These are phyloP conservation scores for Cladopsammia gracilis DNA, from an alignment of 64 coral and sea anemone species.

Conservation along the genomic window DNA sequence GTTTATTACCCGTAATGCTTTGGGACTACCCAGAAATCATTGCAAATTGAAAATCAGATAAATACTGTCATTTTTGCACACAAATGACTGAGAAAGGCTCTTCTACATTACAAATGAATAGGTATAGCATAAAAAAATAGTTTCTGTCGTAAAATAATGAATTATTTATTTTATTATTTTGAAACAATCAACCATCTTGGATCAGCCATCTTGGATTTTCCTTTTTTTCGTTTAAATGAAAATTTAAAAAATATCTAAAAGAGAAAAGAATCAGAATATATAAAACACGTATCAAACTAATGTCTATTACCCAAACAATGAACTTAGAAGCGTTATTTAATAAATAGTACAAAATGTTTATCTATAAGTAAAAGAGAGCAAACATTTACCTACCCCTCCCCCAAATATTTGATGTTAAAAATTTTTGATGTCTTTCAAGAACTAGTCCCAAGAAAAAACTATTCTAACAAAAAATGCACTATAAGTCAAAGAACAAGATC, in stretches of 20 bases:
- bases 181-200: slow-evolving; percentile 9
- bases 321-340: too few relatives aligned
- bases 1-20: slow-evolving; percentile 59
- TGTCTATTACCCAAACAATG: too few relatives aligned
- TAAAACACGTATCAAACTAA: neutral
- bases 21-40: slow-evolving; percentile 60
- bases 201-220: slow-evolving; percentile 50
- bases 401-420: too few relatives aligned
- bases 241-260: too few relatives aligned
- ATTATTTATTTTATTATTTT: slow-evolving; percentile 55
- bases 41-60: slow-evolving; percentile 45
- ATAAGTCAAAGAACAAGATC: too few relatives aligned
- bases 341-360: too few relatives aligned
- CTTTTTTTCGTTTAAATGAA: neutral
- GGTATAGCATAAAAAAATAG: slow-evolving; percentile 59
- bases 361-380: too few relatives aligned
- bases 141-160: slow-evolving; percentile 56
- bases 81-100: slow-evolving; percentile 16
- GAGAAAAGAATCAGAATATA: slow-evolving; percentile 15
- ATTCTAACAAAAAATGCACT: too few relatives aligned
- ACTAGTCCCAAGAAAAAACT: too few relatives aligned
- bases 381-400: too few relatives aligned
- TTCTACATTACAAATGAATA: slow-evolving; percentile 7
- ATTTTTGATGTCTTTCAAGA: too few relatives aligned
- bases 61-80: slow-evolving; percentile 24